These are phyloP conservation scores for Probaryconus sp. DNA, from an alignment of 1,140 invertebrate genomes.

Conservation along the genomic window DNA sequence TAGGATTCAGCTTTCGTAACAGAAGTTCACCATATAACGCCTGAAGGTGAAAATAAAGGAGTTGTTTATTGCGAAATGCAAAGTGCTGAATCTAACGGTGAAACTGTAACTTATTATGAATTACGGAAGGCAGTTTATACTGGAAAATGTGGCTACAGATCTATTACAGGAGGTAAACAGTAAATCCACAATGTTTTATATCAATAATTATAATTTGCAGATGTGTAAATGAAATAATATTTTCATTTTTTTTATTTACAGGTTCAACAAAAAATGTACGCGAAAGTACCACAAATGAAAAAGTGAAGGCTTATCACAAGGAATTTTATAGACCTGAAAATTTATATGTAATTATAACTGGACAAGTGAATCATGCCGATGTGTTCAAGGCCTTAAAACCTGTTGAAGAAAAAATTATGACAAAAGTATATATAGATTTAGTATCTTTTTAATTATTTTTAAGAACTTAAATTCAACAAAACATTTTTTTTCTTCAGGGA, in stretches of 20 bases:
- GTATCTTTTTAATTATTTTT: constrained; percentile 17
- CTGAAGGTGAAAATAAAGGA: constrained; percentile 91
- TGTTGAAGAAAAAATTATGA: constrained; percentile 88
- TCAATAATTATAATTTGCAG: not conserved
- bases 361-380: constrained; percentile 86
- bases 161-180: constrained; percentile 90
- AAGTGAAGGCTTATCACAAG: constrained; percentile 90
- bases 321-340: constrained; percentile 95
- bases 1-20: constrained; percentile 89
- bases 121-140: constrained; percentile 87
- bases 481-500: constrained; percentile 74
- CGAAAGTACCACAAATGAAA: constrained; percentile 87
- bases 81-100: constrained; percentile 88
- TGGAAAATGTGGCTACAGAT: constrained; percentile 88
- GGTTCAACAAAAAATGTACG: constrained; percentile 87
- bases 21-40: constrained; percentile 95
- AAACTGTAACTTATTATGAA: constrained; percentile 82
- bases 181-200: constrained; percentile 3
- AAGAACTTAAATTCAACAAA: constrained; percentile 6
- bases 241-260: constrained; percentile 22
- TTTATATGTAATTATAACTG: constrained; percentile 89
- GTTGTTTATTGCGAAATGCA: constrained; percentile 98
- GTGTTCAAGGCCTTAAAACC: constrained; percentile 86
- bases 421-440: constrained; percentile 79
- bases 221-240: not conserved